Evolutionary conservation across 1,140 invertebrate species (phyloP), one percentile per base, ranked within the genome.

Genomic region (Drepana arcuata): DNA sequence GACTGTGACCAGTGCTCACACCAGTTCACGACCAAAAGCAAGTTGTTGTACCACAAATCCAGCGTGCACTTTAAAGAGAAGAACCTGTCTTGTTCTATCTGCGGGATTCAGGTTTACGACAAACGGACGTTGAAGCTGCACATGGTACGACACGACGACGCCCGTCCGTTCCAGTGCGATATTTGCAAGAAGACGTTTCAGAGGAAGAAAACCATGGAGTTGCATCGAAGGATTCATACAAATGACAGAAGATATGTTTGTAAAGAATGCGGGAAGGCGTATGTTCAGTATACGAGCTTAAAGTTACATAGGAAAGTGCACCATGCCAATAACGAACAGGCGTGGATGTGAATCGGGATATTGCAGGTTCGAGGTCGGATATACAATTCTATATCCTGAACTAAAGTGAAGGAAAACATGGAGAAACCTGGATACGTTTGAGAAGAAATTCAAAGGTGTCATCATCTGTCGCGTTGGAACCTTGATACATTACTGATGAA

Each of bases 101-200:
- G 75, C 28, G 72, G 69, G 0, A 67, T 60, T 29, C 66, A 60
- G 31, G 50, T 63, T 0, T 78, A 66, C 24, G 53, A 62, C 15
- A 66, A 49, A 1, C 54, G 64, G 7, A 13, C 50, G 6, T 29
- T 74, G 14, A 64, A 48, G 9, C 34, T 42, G 1, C 72, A 77
- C 65, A 91, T 92, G 83, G 73, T 90, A 10, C 88, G 84, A 7
- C 89, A 91, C 44, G 87, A 87, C 3, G 88, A 88, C 3, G 83
- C 86, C 12, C 69, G 85, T 2, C 86, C 86, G 0, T 88, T 85
- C 39, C 59, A 80, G 14, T 88, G 87, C 40, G 68, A 83, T 5
- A 68, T 84, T 9, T 90, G 89, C 46, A 72, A 83, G 23, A 85
- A 88, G 31, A 56, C 81, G 1, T 90, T 89, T 66, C 88, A 86